These are phyloP conservation scores for Diplogasteroides magnus DNA, from an alignment of 1,140 invertebrate species.

Conservation along the genomic window DNA sequence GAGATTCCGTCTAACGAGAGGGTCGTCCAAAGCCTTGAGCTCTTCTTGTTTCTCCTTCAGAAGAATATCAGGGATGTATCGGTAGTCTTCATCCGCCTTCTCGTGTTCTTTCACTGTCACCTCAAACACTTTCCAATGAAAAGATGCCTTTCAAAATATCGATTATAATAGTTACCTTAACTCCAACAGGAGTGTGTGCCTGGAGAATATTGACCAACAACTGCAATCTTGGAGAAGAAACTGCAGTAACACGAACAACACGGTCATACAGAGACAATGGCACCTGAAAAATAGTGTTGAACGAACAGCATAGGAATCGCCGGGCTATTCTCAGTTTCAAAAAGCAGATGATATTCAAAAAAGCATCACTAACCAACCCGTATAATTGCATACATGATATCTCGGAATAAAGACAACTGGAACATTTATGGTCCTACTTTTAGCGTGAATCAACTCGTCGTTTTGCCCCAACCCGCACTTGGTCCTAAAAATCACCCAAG, in stretches of 20 bases:
- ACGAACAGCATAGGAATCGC: no score
- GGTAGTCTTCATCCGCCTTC: constrained; percentile 46
- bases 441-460: no score
- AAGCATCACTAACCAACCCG: no score
- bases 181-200: constrained; percentile 46
- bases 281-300: no score
- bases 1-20: constrained; percentile 39
- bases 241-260: constrained; percentile 37
- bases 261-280: constrained; percentile 40
- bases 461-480: no score
- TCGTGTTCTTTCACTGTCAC: constrained; percentile 50
- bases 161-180: constrained; percentile 19
- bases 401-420: no score
- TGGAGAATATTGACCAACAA: constrained; percentile 42
- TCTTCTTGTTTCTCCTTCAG: constrained; percentile 50
- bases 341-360: no score
- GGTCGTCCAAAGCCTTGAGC: constrained; percentile 49
- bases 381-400: no score
- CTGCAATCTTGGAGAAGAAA: constrained; percentile 42
- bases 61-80: constrained; percentile 50
- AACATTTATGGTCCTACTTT: no score
- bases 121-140: constrained; percentile 8
- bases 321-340: no score
- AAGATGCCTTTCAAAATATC: not conserved
- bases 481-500: no score